These are phyloP conservation scores for Crotalus viridis DNA, from an alignment of 2,113 vertebrate species.

Conservation along the genomic window DNA sequence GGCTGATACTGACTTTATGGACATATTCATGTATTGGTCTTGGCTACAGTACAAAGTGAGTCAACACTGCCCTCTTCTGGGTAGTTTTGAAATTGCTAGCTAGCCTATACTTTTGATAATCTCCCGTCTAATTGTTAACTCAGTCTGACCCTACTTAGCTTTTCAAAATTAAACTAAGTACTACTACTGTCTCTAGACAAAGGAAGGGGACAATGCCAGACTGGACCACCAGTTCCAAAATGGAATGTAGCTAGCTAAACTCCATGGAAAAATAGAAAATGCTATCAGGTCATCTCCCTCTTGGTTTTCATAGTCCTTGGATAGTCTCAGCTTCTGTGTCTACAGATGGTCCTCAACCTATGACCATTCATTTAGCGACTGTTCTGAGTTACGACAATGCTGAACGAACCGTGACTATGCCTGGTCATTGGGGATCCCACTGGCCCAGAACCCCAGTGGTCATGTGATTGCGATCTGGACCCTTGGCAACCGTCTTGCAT, in stretches of 20 bases:
- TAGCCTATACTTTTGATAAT: background rate
- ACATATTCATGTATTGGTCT: background rate
- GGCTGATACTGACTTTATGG: background rate
- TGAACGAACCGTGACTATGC: no score
- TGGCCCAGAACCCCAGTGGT: no score
- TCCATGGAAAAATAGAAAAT: no score
- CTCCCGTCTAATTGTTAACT: background rate
- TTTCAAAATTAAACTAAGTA: background rate
- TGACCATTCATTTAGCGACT: no score
- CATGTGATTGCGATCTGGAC: no score
- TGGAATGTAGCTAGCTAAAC: no score
- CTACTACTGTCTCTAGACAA: background rate
- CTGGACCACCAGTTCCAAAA: background rate
- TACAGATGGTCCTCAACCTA: no score
- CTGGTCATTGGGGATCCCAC: no score
- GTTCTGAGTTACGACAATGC: no score
- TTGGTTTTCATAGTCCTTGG: background rate
- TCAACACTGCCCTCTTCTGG: background rate
- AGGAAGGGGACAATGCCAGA: background rate
- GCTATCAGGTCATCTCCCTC: no score
- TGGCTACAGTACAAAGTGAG: background rate
- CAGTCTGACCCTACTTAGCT: background rate
- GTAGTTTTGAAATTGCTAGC: background rate
- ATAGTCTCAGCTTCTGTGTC: background rate
- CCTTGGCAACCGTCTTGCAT: no score